A percentile compares a stretch with the other conserved stretches of the same genome.
These are phyloP conservation scores for Allacma fusca DNA, from an alignment of 2,888 invertebrate genomes.

Conservation along the genomic window DNA sequence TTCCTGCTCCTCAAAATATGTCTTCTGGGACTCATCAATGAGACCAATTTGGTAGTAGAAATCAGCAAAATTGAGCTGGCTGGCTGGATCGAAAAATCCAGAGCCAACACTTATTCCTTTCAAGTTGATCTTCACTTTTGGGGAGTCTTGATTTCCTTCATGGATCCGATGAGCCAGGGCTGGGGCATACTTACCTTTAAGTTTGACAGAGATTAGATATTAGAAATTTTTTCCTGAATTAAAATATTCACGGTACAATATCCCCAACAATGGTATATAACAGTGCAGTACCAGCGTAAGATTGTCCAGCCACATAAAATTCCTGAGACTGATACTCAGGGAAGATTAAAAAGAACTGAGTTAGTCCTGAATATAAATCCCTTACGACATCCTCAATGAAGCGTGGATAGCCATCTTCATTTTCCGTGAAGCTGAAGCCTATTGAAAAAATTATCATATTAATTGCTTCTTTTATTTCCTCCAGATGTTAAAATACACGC, in stretches of 20 bases:
- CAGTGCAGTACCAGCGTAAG: constrained; percentile 85
- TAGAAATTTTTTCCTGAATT: no score
- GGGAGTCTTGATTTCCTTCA: constrained; percentile 68
- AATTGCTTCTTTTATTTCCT: no score
- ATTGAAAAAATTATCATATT: constrained; percentile 58
- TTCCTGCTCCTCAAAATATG: constrained; percentile 18
- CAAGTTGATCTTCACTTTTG: constrained; percentile 73
- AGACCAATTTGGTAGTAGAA: constrained; percentile 81
- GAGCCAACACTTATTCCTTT: constrained; percentile 72
- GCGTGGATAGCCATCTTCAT: constrained; percentile 77
- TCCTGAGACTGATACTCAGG: constrained; percentile 76
- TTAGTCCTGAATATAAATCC: constrained; percentile 73
- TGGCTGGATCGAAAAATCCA: constrained; percentile 78
- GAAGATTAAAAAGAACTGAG: constrained; percentile 84
- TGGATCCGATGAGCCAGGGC: constrained; percentile 73
- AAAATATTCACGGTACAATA: no score
- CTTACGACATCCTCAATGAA: constrained; percentile 81
- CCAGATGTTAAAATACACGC: no score
- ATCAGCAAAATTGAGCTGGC: constrained; percentile 78
- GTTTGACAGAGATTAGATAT: no score
- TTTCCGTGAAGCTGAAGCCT: constrained; percentile 88
- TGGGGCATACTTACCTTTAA: constrained; percentile 57
- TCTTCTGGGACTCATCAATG: constrained; percentile 72
- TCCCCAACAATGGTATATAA: no score
- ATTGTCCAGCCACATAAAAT: constrained; percentile 89